A percentile compares a stretch with the other conserved stretches of the same genome.
Conservation (phyloP, 1,140 invertebrate species). For the Zaprionus inermis region DNA sequence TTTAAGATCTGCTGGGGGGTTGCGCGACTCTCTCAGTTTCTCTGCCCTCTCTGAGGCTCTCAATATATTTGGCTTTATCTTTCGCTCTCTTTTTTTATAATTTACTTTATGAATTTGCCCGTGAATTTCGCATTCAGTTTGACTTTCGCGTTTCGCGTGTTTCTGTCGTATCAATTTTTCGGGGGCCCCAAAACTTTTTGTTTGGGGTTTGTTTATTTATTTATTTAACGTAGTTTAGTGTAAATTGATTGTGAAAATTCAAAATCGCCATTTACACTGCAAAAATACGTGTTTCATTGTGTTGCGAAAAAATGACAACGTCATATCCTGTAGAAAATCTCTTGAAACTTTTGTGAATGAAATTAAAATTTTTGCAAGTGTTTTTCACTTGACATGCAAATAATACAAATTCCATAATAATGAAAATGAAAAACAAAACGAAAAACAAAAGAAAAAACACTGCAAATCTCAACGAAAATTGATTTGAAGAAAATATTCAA, state of each 20-base stretch:
- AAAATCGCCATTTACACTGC: conserved; percentile 6
- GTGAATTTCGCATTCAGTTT: conserved; percentile 71
- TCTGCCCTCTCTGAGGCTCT: not conserved
- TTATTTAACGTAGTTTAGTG: conserved; percentile 23
- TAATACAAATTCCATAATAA: conserved; percentile 48
- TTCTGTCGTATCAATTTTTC: conserved; percentile 43
- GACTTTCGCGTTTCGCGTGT: conserved; percentile 71
- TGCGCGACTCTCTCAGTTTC: conserved; percentile 30
- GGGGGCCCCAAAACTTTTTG: conserved; percentile 1
- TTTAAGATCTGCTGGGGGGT: conserved; percentile 61
- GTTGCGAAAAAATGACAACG: not conserved
- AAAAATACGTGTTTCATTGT: conserved; percentile 12
- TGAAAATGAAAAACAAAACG: conserved; percentile 30
- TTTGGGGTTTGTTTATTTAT: conserved; percentile 44
- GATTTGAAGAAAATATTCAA: conserved; percentile 49
- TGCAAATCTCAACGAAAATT: conserved; percentile 27
- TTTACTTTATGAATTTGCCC: conserved; percentile 59
- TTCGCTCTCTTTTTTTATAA: conserved; percentile 29
- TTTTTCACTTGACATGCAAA: conserved; percentile 51
- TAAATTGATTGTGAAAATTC: conserved; percentile 27
- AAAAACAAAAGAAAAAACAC: conserved; percentile 14
- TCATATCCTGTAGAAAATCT: conserved; percentile 12
- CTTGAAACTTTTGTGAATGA: conserved; percentile 22
- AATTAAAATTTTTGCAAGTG: conserved; percentile 24
- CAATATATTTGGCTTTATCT: conserved; percentile 12